A percentile compares a stretch with the other conserved stretches of the same genome.
Conservation (phyloP, 2,888 invertebrate species). For the Nebria salina region DNA sequence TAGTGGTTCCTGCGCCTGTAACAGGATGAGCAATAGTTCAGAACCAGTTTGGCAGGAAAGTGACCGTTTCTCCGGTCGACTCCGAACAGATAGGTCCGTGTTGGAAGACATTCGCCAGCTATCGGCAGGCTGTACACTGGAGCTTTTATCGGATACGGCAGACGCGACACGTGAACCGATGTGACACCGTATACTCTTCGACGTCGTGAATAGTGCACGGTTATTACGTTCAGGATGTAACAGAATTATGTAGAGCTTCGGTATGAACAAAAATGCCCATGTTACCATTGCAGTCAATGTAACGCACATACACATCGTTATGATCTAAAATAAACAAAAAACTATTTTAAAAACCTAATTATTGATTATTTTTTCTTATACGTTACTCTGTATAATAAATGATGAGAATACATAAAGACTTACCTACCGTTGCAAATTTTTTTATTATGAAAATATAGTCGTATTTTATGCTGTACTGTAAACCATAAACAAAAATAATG, state of each 20-base stretch:
- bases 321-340: constrained; percentile 44
- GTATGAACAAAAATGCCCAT: constrained; percentile 77
- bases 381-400: not conserved
- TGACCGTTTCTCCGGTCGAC: constrained; percentile 57
- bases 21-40: constrained; percentile 58
- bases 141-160: constrained; percentile 60
- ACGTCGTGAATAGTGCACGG: constrained; percentile 77
- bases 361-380: not conserved
- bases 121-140: constrained; percentile 48
- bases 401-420: too few species aligned
- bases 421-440: too few species aligned
- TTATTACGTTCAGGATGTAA: constrained; percentile 81
- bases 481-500: too few species aligned
- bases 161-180: constrained; percentile 66
- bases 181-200: constrained; percentile 75
- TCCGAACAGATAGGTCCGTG: constrained; percentile 26
- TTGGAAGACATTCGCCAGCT: constrained; percentile 38
- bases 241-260: constrained; percentile 80
- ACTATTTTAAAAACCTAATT: not conserved
- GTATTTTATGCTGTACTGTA: too few species aligned
- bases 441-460: too few species aligned
- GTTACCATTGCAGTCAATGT: constrained; percentile 79
- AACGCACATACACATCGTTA: constrained; percentile 72
- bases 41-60: constrained; percentile 62
- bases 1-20: constrained; percentile 50